A percentile compares a stretch with the other conserved stretches of the same genome.
Conservation (phyloP, 53 echinoderm and acorn worm genomes). For the Apostichopus leukothele region DNA sequence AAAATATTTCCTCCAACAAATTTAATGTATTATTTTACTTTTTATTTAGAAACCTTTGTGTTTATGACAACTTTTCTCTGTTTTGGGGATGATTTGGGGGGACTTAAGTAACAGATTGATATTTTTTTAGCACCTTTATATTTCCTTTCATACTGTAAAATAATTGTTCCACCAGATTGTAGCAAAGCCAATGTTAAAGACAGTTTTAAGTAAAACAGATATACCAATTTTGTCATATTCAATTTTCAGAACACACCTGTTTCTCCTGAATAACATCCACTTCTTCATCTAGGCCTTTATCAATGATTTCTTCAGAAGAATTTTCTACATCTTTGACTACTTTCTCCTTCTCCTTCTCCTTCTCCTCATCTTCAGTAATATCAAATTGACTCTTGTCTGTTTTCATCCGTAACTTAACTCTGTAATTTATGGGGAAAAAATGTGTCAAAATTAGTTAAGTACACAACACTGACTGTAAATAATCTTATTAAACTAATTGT, state of each 20-base stretch:
- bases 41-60: too few species aligned
- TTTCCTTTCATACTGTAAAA: constrained; percentile 1
- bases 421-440: constrained; percentile 16
- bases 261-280: constrained; percentile 39
- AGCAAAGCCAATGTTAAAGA: neutral
- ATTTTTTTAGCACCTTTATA: too few species aligned
- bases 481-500: too few species aligned
- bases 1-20: too few species aligned
- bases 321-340: neutral
- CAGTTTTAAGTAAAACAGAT: neutral
- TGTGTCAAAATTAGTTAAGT: neutral
- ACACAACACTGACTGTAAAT: too few species aligned
- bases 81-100: too few species aligned
- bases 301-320: constrained; percentile 36
- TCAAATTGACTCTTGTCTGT: constrained; percentile 92
- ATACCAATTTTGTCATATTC: neutral
- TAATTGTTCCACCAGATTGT: neutral
- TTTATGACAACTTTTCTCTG: too few species aligned
- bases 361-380: constrained; percentile 66
- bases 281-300: constrained; percentile 55
- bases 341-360: neutral
- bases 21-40: too few species aligned
- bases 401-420: constrained; percentile 86
- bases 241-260: neutral
- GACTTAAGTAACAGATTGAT: too few species aligned